Evolutionary conservation across 1,140 invertebrate genomes (phyloP), one percentile per base, ranked within the genome.

Genomic region (Tribolium castaneum): DNA sequence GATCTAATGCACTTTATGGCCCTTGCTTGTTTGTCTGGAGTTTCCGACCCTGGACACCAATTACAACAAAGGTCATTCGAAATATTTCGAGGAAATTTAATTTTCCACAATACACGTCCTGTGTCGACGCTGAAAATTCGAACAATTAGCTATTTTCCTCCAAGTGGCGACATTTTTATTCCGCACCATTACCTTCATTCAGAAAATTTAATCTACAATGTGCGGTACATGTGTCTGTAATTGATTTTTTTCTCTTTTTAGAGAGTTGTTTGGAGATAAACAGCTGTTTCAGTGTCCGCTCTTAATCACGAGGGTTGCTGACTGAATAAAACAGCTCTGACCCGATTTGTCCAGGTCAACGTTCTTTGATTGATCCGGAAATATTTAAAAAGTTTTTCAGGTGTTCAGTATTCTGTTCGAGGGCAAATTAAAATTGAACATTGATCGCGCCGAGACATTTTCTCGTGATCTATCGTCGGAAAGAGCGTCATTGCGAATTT

Each of bases 341-440:
- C 59, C 25, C 30, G 30, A 35, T 6, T 66, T 7, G 25, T 14
- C 2, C 59, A 45, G 30, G 25, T 35, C 25, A 66, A 22, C 22
- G 54, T 22, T 59, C 59, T 30, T 13, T 22, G 54, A 25, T 59
- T 9, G 6, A 30, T 59, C 16, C 39, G 39, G 22, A 59, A 59
- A 59, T 25, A 59, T 49, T 72, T 72, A 72, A 73, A 73, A 39
- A 30, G 52, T 73, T 54, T 45, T 66, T 12, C 59, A 66, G 59
- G 59, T 56, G 54, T 59, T 76, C 62, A 45, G 59, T 70, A 70
- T 71, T 70, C 62, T 12, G 66, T 56, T 45, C 16, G 62, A 9
- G 62, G 56, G 22, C 66, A 54, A 77, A 77, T 77, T 77, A 77
- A 77, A 77, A 77, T 71, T 77, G 75, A 77, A 77, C 75, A 77